Conservation (phyloP, 2,888 invertebrate species). For the Amorpha juglandis region DNA sequence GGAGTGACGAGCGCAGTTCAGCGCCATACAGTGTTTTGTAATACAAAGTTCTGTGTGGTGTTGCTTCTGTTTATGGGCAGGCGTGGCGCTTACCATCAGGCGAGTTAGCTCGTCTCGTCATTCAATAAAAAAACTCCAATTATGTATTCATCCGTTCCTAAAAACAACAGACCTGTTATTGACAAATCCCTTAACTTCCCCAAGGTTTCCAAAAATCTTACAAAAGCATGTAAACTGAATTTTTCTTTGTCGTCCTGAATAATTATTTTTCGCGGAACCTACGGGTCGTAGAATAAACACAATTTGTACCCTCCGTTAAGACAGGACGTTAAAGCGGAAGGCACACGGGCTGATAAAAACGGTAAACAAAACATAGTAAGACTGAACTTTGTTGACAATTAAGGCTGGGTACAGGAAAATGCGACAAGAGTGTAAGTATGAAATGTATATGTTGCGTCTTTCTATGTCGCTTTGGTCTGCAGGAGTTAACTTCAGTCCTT, state of each 20-base stretch:
- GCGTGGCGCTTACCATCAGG: no score
- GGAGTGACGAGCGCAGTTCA: no score
- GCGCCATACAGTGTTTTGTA: no score
- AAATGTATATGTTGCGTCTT: neutral
- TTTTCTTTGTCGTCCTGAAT: conserved; percentile 21
- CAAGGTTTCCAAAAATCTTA: neutral
- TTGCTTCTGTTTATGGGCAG: no score
- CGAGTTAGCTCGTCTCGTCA: no score
- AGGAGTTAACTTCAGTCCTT: no score
- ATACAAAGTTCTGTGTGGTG: no score
- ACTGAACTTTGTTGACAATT: conserved; percentile 10
- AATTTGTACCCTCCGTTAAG: conserved; percentile 31
- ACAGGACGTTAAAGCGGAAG: conserved; percentile 30
- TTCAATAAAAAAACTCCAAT: no score
- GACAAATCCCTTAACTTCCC: neutral
- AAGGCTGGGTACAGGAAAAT: neutral
- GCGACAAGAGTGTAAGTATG: neutral
- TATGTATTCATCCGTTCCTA: neutral
- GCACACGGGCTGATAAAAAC: conserved; percentile 37
- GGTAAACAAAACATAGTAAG: conserved; percentile 28
- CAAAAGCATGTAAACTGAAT: neutral
- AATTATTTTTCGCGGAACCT: conserved; percentile 30
- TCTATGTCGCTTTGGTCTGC: no score
- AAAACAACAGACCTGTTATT: neutral
- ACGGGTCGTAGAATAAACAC: conserved; percentile 32